A percentile compares a stretch with the other conserved stretches of the same genome.
These are phyloP conservation scores for Heliconius hermathena DNA, from an alignment of 1,140 invertebrate species.

Conservation along the genomic window DNA sequence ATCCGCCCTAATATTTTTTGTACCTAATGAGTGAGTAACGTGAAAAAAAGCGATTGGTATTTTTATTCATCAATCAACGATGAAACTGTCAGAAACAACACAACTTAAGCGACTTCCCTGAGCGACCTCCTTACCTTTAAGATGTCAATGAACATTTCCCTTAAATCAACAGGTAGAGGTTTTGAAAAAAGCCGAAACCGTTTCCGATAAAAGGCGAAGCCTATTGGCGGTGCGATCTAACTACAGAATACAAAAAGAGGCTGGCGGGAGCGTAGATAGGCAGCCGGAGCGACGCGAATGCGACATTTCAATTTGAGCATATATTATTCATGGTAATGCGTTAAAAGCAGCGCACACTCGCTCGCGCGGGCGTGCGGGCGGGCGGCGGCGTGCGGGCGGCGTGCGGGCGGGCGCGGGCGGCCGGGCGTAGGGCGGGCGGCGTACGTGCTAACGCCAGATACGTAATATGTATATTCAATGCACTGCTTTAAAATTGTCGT, in stretches of 20 bases:
- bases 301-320: conserved; percentile 81
- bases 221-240: conserved; percentile 66
- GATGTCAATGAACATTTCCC: not conserved
- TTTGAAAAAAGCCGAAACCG: conserved; percentile 24
- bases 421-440: conserved; percentile 50
- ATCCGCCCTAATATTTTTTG: conserved; percentile 1
- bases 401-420: conserved; percentile 44
- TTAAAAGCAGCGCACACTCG: conserved; percentile 76
- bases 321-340: conserved; percentile 82
- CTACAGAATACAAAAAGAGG: conserved; percentile 63
- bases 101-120: not conserved
- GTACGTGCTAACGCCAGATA: conserved; percentile 66
- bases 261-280: conserved; percentile 61
- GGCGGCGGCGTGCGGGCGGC: too few species aligned
- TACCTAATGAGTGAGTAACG: not conserved
- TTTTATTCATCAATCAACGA: not conserved
- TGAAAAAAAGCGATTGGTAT: not conserved
- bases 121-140: not conserved
- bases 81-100: not conserved
- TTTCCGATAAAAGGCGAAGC: conserved; percentile 58
- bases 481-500: conserved; percentile 78
- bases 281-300: conserved; percentile 70
- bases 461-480: conserved; percentile 69
- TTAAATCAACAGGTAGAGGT: not conserved
- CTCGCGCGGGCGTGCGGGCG: conserved; percentile 57